A percentile compares a stretch with the other conserved stretches of the same genome.
These are phyloP conservation scores for Odontamblyopus lacepedii DNA, from an alignment of 2,797 vertebrate species.

Conservation along the genomic window DNA sequence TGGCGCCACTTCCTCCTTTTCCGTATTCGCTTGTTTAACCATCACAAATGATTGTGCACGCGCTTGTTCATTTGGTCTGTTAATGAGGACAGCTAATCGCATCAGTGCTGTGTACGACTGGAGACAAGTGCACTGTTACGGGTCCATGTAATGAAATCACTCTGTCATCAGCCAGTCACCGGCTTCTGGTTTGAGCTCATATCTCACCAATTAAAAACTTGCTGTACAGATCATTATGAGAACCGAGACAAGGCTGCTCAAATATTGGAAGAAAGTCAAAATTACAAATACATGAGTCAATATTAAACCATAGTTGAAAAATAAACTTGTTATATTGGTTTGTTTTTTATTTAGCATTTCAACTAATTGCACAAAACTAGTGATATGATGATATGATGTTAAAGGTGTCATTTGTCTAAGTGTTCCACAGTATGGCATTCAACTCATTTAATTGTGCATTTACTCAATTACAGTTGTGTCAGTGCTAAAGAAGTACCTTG, in stretches of 20 bases:
- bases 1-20: conserved; percentile 56
- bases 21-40: conserved; percentile 40
- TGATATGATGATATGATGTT: no score
- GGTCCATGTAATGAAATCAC: conserved; percentile 46
- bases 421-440: no score
- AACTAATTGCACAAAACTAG: no score
- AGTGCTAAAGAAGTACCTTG: no score
- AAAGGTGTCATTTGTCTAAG: no score
- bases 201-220: conserved; percentile 12
- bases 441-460: no score
- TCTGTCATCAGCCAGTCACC: conserved; percentile 31
- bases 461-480: no score
- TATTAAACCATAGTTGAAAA: no score
- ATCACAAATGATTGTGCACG: conserved; percentile 35
- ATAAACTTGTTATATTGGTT: no score
- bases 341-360: no score
- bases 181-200: conserved; percentile 28
- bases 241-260: not conserved
- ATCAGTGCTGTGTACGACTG: conserved; percentile 18
- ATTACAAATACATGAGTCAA: no score
- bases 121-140: conserved; percentile 26
- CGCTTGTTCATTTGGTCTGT: conserved; percentile 60
- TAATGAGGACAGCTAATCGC: conserved; percentile 31
- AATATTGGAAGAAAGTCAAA: no score
- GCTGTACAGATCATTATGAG: not conserved